Base-by-base conservation (phyloP, 2,797 vertebrate species). In the Syngnathus rostellatus region DNA sequence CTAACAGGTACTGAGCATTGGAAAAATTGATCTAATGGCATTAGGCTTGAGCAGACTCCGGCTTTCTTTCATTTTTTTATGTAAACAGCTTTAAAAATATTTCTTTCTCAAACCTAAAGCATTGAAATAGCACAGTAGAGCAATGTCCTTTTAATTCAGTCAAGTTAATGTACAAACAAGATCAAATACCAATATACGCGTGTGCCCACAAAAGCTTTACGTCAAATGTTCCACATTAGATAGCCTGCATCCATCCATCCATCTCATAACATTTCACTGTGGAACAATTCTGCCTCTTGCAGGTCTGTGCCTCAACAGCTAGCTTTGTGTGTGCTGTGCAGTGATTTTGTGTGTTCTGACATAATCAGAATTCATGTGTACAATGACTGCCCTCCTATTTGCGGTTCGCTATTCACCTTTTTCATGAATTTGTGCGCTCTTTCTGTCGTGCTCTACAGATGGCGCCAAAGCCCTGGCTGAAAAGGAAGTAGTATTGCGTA, bases 1-100 rank as follows among this genome's bases (percentile, higher is more conserved):
- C 69, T 80, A 73, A 74, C 54, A 10, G 58, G 50, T 66, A 17
- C 45, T 45, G 41, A 8, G 45, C 10, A 65, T 14, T 14, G 12
- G 59, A 76, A 68, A 60, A 40, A 79, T 66, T 23, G n/a, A 7
- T 8, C 0, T n/a, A 16, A 25, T 43, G 63, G 48, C 14, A 1
- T 39, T 67, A 64, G 38, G 7, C 51, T 0, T 38, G 37, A 45
- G 23, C 3, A 6, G 19, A 62, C n/a, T 62, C 11, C 2, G 23
- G 25, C 55, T 58, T 19, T 12, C 16, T 58, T 58, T 58, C 8
- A 8, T 25, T 12, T 57, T 14, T 21, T 58, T 57, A 11, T 12
- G 4, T 25, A 11, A 0, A 31, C 31, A 31, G 31, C 3, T 31
- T 31, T 31, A 31, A 31, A 31, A 31, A 31, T 31, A 31, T 31